phyloP scores from a whole-genome alignment of 2,888 invertebrate species.

The Aphelenchoides bicaudatus region DNA sequence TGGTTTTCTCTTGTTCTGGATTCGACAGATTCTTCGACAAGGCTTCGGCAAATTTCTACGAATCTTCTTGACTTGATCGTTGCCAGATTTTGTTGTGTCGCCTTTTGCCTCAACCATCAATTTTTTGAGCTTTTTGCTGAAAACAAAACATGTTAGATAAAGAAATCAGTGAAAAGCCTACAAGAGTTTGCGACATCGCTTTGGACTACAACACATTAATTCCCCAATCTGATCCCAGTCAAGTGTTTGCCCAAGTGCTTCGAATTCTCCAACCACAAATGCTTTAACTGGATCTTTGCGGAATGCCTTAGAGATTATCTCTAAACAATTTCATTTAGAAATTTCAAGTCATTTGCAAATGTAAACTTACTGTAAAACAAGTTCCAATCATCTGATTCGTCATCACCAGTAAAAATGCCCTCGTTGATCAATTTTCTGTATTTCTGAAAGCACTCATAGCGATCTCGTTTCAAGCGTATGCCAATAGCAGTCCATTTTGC shows the following conservation, averaged over 20 bases:
- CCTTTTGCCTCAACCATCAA: background rate
- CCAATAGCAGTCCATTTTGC: constrained; percentile 11
- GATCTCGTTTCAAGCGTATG: background rate
- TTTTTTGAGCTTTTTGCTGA: background rate
- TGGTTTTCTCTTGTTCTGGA: constrained; percentile 2
- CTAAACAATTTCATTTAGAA: background rate
- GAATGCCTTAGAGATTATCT: background rate
- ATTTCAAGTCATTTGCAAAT: background rate
- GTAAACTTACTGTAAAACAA: constrained; percentile 10
- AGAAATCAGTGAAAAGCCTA: background rate
- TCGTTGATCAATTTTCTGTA: constrained; percentile 1
- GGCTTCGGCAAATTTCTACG: constrained; percentile 1
- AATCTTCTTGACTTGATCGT: background rate
- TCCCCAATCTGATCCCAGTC: constrained; percentile 5
- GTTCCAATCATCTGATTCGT: background rate
- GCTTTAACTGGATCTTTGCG: constrained; percentile 8
- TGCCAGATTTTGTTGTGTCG: too few species aligned
- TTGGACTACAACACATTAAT: background rate
- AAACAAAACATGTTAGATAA: background rate
- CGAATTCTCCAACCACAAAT: background rate
- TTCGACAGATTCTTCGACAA: background rate
- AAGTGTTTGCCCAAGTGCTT: background rate
- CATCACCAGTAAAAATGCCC: background rate
- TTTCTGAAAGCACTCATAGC: background rate
- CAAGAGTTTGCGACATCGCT: background rate